These are phyloP conservation scores for Drosophila leonis DNA, from an alignment of 2,888 invertebrate species.

Conservation along the genomic window DNA sequence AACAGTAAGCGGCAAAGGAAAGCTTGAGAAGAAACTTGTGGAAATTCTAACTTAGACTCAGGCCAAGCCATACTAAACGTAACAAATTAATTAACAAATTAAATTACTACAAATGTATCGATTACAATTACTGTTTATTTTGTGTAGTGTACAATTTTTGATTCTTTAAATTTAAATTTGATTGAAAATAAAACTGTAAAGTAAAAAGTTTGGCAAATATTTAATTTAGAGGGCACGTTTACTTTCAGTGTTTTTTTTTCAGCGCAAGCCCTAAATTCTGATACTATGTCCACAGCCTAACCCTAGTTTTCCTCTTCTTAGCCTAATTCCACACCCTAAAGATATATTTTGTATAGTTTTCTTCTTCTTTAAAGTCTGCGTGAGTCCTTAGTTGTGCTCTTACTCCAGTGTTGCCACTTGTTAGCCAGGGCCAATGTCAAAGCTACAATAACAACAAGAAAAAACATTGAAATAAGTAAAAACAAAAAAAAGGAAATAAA, in stretches of 20 bases:
- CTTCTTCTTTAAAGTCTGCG: neutral
- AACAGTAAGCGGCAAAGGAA: too few relatives aligned
- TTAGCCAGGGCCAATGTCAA: constrained; percentile 53
- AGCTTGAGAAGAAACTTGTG: too few relatives aligned
- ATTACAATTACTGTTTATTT: too few relatives aligned
- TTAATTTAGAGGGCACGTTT: neutral
- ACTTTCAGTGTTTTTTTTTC: neutral
- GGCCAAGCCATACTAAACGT: too few relatives aligned
- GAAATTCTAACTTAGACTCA: too few relatives aligned
- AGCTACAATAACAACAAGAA: constrained; percentile 5
- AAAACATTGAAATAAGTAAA: neutral
- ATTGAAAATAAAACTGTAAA: neutral
- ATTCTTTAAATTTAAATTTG: too few relatives aligned
- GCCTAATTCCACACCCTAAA: neutral
- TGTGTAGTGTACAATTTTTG: too few relatives aligned
- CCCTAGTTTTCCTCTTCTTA: neutral
- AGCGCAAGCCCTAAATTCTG: neutral
- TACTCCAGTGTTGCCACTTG: constrained; percentile 14
- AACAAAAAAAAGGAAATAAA: neutral
- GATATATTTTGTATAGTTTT: neutral
- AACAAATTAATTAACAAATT: too few relatives aligned
- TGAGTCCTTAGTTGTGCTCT: constrained; percentile 1
- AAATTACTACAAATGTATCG: too few relatives aligned
- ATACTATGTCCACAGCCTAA: neutral
- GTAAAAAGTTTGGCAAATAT: neutral